Conservation (phyloP, 2,888 invertebrate genomes). For the Ophion ellenae region DNA sequence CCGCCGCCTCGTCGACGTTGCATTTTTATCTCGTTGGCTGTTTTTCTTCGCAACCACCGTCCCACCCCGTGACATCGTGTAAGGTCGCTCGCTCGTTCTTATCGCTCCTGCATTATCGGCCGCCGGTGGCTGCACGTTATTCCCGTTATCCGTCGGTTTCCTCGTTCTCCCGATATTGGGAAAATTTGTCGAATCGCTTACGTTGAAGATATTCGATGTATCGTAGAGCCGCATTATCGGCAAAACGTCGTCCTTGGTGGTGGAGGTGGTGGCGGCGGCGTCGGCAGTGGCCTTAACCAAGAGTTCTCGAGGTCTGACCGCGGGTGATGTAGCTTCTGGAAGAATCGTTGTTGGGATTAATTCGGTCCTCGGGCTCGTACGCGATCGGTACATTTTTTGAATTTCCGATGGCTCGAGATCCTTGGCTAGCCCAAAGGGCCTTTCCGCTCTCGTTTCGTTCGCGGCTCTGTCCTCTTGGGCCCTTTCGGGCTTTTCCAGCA, state of each 20-base stretch:
- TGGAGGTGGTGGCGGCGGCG: slow-evolving; percentile 77
- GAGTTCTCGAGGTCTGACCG: slow-evolving; percentile 60
- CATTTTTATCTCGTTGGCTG: slow-evolving; percentile 21
- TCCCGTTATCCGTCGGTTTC: not conserved
- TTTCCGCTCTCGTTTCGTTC: slow-evolving; percentile 58
- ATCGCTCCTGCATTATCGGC: too few relatives aligned
- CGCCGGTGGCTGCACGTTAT: too few relatives aligned
- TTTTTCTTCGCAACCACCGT: slow-evolving; percentile 38
- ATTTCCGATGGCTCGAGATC: slow-evolving; percentile 80
- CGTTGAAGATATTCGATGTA: slow-evolving; percentile 81
- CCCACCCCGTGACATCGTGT: too few relatives aligned
- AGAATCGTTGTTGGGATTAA: slow-evolving; percentile 57
- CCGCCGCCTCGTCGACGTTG: too few relatives aligned
- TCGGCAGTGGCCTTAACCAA: slow-evolving; percentile 75
- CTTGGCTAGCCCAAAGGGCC: slow-evolving; percentile 71
- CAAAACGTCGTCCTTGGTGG: slow-evolving; percentile 79
- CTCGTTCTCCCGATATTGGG: slow-evolving; percentile 20
- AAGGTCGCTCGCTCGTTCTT: too few relatives aligned
- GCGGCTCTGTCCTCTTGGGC: slow-evolving; percentile 34
- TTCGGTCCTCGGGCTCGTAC: slow-evolving; percentile 65
- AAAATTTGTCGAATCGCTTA: slow-evolving; percentile 61
- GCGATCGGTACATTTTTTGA: slow-evolving; percentile 79
- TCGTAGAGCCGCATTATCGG: slow-evolving; percentile 82
- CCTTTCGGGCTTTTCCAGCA: slow-evolving; percentile 61
- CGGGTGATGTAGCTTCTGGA: slow-evolving; percentile 52